Percentiles rank a stretch among this genome's conserved stretches.
These are phyloP conservation scores for Crypturellus undulatus DNA, from an alignment of 2,113 vertebrate genomes.

Conservation along the genomic window DNA sequence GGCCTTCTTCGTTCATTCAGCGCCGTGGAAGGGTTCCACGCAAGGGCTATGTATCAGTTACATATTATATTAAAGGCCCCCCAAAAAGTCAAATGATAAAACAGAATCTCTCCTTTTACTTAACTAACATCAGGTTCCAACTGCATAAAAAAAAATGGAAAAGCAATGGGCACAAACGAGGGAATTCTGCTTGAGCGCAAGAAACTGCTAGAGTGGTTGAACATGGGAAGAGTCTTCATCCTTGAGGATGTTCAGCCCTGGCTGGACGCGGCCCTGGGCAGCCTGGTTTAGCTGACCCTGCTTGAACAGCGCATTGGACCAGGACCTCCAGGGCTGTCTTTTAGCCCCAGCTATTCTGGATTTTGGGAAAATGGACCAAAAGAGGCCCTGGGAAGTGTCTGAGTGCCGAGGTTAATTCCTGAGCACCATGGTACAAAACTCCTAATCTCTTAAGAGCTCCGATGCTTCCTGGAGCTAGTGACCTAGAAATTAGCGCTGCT, in stretches of 20 bases:
- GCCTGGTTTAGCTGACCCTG: neutral
- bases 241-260: neutral
- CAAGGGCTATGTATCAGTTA: neutral
- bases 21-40: neutral
- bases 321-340: neutral
- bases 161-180: neutral
- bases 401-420: neutral
- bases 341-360: neutral
- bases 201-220: neutral
- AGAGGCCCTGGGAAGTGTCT: neutral
- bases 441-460: neutral
- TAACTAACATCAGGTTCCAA: neutral
- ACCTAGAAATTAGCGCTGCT: neutral
- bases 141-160: neutral
- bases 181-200: neutral
- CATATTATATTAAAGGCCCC: neutral
- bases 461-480: neutral
- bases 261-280: neutral
- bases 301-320: neutral
- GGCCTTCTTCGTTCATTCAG: neutral
- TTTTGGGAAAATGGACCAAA: neutral
- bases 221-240: neutral
- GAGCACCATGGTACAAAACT: neutral
- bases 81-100: neutral
- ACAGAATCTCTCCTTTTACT: neutral